Base-by-base conservation (phyloP, 2,888 invertebrate species). In the Monochamus alternatus region DNA sequence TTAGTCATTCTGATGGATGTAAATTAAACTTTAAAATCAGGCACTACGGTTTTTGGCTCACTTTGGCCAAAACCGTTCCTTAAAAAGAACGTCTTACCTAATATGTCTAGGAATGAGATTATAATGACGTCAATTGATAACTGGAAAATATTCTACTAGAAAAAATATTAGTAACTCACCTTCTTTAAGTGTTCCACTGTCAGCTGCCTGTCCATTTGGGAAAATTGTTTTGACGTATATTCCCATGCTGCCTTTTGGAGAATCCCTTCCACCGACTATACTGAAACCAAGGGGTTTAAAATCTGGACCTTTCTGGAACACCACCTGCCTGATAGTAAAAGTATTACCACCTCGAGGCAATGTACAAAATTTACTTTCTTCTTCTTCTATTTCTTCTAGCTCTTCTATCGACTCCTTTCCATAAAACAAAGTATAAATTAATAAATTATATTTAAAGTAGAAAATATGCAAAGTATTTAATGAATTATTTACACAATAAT, bases 211-310 rank as follows among this genome's bases (percentile, higher is more conserved):
- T 51, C 97, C 97, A 78, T 94, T 93, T 52, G 95, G 94, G 87
- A 96, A 95, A 65, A 97, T 95, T 8, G 96, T 95, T 89, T 96
- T 95, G 5, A 97, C 95, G 88, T 95, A 96, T 87, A 97, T 96
- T 63, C 96, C 96, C 93, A 96, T 95, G 87, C 93, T 93, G 63
- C 96, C 96, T 88, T 95, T 95, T 0, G 96, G 95, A 3, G 96
- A 96, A 89, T 97, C 97, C 67, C 94, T 92, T 64, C 97, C 97
- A 69, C 97, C 97, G 44, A 97, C 97, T 83, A 97, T 96, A 87
- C 96, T 96, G 87, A 97, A 97, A 52, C 97, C 97, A 68, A 97
- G 91, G 73, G 96, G 96, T 88, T 96, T 96, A 84, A 94, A 94
- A 43, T 96, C 95, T 5, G 92, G 92, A 43, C 96, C 96, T 89